phyloP scores from a whole-genome alignment of 2,797 vertebrate species.

The Danio aesculapii region DNA sequence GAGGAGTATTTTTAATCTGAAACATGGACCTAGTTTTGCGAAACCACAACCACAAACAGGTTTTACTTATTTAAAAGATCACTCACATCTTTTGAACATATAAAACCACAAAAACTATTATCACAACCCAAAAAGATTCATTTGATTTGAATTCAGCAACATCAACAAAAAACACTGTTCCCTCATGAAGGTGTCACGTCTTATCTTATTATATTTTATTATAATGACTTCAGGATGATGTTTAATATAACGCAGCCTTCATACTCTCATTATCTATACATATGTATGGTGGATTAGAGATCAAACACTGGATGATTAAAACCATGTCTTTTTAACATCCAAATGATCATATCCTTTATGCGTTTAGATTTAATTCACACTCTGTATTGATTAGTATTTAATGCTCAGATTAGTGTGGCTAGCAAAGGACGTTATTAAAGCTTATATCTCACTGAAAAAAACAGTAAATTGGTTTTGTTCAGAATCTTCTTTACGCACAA shows the following conservation, averaged over 20 bases:
- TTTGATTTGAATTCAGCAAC: not conserved
- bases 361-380: not conserved
- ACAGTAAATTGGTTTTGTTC: not conserved
- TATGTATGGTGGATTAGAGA: not conserved
- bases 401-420: not conserved
- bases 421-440: too few species aligned
- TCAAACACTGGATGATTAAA: not conserved
- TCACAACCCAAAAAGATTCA: not conserved
- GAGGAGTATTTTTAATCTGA: not conserved
- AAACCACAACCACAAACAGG: not conserved
- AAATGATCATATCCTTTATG: not conserved
- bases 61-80: not conserved
- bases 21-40: not conserved
- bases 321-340: not conserved
- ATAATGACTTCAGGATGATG: not conserved
- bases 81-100: slow-evolving; percentile 2
- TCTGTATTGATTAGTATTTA: not conserved
- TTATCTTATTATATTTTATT: not conserved
- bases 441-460: not conserved
- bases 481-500: not conserved
- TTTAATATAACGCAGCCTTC: not conserved
- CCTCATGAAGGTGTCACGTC: not conserved
- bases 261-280: not conserved
- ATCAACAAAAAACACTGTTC: not conserved
- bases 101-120: not conserved